Base-by-base conservation (phyloP, 2,888 invertebrate species). In the Catocala fraxini region DNA sequence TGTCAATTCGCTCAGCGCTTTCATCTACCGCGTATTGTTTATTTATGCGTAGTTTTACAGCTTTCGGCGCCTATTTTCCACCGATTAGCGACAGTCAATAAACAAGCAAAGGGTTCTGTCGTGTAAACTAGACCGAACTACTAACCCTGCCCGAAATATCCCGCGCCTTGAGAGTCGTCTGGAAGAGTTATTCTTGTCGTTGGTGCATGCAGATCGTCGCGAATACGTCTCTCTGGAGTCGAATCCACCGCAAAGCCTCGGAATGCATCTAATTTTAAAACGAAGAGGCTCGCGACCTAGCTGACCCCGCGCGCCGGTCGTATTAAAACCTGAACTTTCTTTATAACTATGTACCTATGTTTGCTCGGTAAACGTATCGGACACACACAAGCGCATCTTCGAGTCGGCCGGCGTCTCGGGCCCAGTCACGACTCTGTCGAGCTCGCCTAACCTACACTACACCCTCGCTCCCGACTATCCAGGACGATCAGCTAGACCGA, bases 311-410 rank as follows among this genome's bases (percentile, higher is more conserved):
- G 85, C 89, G 88, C 84, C 88, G 89, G 86, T 84, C 87, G 89
- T 89, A 89, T 91, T 93, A 92, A 92, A 93, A 93, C 93, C 92
- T 93, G 93, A 91, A 93, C 93, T 93, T 93, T 93, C 93, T 93
- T 92, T 91, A 92, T 90, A 92, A 91, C 90, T 91, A 92, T 89
- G 91, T 88, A 89, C 88, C 88, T 91, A 89, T 91, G 92, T 92
- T 92, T 89, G 91, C 89, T 90, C 83, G 89, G 90, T 85, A 90
- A 90, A 91, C 88, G 90, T 88, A 90, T 88, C 82, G 87, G 86
- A 89, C 91, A 89, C 91, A 89, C 91, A 91, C 90, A 89, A 83
- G 82, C 89, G 88, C 86, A 84, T 72, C 82, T 79, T 73, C 76
- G 80, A 79, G 78, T 75, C 81, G 81, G 71, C 83, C 81, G 85